Evolutionary conservation across 1,140 invertebrate genomes (phyloP).

Genomic region (Zaprionus vittiger): DNA sequence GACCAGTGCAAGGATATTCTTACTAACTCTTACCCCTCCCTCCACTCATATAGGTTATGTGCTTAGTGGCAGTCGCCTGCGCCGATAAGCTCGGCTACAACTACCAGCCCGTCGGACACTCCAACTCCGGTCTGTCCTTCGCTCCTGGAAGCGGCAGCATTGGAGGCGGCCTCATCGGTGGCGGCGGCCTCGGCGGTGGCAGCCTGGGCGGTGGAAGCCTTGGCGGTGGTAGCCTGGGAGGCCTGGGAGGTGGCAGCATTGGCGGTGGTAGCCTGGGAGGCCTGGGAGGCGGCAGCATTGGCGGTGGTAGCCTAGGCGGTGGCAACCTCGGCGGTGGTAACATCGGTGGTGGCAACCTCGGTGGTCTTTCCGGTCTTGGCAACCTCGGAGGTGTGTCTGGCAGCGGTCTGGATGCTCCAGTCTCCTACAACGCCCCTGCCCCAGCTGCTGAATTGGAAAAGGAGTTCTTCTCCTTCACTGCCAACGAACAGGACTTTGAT

Average conservation of each 20-base stretch:
- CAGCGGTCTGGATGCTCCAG: conserved; percentile 41
- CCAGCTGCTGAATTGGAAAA: conserved; percentile 68
- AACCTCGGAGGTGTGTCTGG: conserved; percentile 39
- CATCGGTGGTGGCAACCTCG: conserved; percentile 34
- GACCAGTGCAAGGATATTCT: conserved; percentile 5
- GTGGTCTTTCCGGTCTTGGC: conserved; percentile 28
- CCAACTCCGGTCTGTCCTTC: conserved; percentile 65
- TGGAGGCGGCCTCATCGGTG: conserved; percentile 19
- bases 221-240: conserved; percentile 17
- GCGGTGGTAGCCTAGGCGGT: conserved; percentile 32
- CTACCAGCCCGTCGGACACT: conserved; percentile 74
- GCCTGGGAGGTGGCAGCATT: conserved; percentile 1
- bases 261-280: conserved; percentile 21
- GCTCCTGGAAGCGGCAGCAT: conserved; percentile 49
- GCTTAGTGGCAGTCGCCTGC: conserved; percentile 72
- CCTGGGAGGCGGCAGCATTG: conserved; percentile 7
- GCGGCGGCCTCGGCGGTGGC: conserved; percentile 4
- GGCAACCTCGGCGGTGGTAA: conserved; percentile 20
- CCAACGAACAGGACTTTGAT: conserved; percentile 69
- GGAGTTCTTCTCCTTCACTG: conserved; percentile 69
- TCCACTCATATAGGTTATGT: conserved; percentile 57
- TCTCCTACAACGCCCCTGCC: conserved; percentile 58
- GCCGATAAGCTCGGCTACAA: conserved; percentile 81
- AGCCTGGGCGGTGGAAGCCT: neutral
- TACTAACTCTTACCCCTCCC: conserved; percentile 31